phyloP scores from a whole-genome alignment of 2,113 vertebrate species.

The Pelobates fuscus region DNA sequence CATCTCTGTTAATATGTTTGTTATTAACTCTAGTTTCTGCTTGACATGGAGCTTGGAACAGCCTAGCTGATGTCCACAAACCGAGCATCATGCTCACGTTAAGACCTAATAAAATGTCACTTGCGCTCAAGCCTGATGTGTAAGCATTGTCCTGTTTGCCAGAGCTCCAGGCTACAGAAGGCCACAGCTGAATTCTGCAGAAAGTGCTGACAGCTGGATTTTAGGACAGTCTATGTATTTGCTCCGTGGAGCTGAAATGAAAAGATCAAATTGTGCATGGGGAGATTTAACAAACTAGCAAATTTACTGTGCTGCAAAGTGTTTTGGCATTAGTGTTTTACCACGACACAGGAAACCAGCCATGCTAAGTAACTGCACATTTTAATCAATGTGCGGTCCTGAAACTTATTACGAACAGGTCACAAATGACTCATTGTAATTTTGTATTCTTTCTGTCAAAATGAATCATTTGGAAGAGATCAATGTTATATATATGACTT shows the following conservation, averaged over 20 bases:
- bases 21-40: too few species aligned
- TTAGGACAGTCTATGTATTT: neutral
- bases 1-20: too few species aligned
- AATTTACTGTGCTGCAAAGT: neutral
- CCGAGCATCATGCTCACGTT: conserved; percentile 2
- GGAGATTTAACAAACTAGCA: neutral
- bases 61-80: conserved; percentile 23
- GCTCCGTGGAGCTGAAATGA: neutral
- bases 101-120: conserved; percentile 22
- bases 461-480: too few species aligned
- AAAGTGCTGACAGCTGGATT: conserved; percentile 25
- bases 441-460: too few species aligned
- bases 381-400: too few species aligned
- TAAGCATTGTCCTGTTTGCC: conserved; percentile 14
- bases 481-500: too few species aligned
- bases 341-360: too few species aligned
- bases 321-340: neutral
- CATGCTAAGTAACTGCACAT: too few species aligned
- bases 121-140: conserved; percentile 34
- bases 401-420: too few species aligned
- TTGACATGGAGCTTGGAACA: too few species aligned
- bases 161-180: conserved; percentile 27
- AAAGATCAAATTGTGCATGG: neutral
- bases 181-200: conserved; percentile 9
- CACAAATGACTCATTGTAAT: too few species aligned